Conservation (phyloP, 2,113 vertebrate species). For the Symphodus melops region DNA sequence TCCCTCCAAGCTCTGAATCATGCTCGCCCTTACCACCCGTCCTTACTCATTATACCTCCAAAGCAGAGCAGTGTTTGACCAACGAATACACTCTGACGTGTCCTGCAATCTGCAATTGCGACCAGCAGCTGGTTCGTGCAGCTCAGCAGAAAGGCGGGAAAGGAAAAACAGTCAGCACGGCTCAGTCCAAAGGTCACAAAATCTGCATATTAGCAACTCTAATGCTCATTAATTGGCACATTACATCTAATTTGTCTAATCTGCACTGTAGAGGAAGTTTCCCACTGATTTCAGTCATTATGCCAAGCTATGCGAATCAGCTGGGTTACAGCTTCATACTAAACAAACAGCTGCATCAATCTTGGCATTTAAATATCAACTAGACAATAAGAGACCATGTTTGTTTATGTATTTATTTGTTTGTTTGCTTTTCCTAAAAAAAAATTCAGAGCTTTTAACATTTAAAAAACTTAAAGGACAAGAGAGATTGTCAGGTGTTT, state of each 20-base stretch:
- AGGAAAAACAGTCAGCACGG: background rate
- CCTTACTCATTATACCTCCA: constrained; percentile 33
- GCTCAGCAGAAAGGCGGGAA: background rate
- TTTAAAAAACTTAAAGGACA: too few relatives aligned
- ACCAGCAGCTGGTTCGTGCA: background rate
- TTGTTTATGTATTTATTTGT: background rate
- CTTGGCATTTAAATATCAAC: background rate
- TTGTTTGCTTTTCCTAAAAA: too few relatives aligned
- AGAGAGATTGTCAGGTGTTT: too few relatives aligned
- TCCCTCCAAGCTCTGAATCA: constrained; percentile 44
- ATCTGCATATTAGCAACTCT: background rate
- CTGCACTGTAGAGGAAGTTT: background rate
- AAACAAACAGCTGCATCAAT: background rate
- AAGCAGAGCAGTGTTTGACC: constrained; percentile 32
- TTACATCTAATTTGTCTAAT: background rate
- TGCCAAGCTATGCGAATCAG: background rate
- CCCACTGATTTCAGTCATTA: background rate
- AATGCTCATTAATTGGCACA: background rate
- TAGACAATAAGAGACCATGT: background rate
- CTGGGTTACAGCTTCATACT: background rate
- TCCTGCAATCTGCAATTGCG: background rate
- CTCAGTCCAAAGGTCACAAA: background rate
- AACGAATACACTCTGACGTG: constrained; percentile 16
- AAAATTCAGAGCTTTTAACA: too few relatives aligned
- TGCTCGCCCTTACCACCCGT: constrained; percentile 11